phyloP scores from a whole-genome alignment of 2,797 vertebrate species.

The Pipistrellus pygmaeus region DNA sequence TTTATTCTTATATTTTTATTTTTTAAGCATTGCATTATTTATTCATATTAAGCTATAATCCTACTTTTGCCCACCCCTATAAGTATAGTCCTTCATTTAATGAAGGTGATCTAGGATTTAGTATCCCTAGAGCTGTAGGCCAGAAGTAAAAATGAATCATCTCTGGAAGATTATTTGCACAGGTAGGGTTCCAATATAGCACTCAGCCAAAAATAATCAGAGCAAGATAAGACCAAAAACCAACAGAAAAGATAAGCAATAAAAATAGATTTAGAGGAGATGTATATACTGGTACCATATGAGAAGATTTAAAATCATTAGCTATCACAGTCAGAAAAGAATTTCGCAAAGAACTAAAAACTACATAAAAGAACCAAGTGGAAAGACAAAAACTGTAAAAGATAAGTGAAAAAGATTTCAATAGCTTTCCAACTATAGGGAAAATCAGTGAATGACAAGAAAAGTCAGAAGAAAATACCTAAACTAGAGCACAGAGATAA shows the following conservation, averaged over 20 bases:
- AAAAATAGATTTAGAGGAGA: background rate
- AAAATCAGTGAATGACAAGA: background rate
- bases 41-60: background rate
- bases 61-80: background rate
- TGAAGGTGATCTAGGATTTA: background rate
- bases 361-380: background rate
- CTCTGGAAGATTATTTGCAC: background rate
- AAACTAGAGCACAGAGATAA: background rate
- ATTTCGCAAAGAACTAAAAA: background rate
- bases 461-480: background rate
- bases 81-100: background rate
- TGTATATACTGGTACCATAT: background rate
- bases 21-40: background rate
- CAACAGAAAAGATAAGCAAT: background rate
- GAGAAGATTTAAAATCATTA: background rate
- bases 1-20: background rate
- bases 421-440: background rate
- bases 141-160: background rate
- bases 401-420: background rate
- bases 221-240: background rate
- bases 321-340: background rate
- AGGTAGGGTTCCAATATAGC: background rate
- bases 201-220: background rate
- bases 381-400: conserved; percentile 11
- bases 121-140: background rate